Conservation (phyloP, 2,113 vertebrate genomes). For the Sylvia atricapilla region DNA sequence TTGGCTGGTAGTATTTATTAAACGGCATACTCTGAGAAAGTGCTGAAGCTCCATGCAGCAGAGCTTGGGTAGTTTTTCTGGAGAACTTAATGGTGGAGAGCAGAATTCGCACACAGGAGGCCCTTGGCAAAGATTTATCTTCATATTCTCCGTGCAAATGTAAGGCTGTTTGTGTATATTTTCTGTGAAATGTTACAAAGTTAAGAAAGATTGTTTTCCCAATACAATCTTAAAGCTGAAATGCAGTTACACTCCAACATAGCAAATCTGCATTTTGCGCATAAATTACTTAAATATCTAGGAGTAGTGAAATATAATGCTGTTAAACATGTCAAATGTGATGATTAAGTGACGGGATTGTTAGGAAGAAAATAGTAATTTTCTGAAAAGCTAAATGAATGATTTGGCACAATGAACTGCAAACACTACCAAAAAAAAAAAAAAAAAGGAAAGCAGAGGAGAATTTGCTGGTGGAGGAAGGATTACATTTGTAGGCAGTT, state of each 20-base stretch:
- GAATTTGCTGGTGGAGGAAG: not conserved
- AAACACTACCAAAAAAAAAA: not conserved
- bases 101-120: not conserved
- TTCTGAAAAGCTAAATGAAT: slow-evolving; percentile 32
- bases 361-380: slow-evolving; percentile 50
- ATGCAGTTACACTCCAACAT: not conserved
- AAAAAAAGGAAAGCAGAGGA: not conserved
- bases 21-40: not conserved
- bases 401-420: slow-evolving; percentile 35
- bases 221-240: not conserved
- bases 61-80: not conserved
- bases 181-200: not conserved
- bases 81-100: not conserved
- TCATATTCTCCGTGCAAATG: not conserved
- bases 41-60: not conserved
- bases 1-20: not conserved
- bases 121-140: not conserved
- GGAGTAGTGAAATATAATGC: not conserved
- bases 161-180: not conserved
- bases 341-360: slow-evolving; percentile 49
- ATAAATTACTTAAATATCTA: slow-evolving; percentile 34
- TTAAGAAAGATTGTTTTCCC: slow-evolving; percentile 8
- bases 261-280: slow-evolving; percentile 33
- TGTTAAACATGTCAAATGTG: slow-evolving; percentile 48
- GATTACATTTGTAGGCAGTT: not conserved